Conservation (phyloP, 37 sponge, comb jelly and placozoan species). For the Cliona cf. orientalis region DNA sequence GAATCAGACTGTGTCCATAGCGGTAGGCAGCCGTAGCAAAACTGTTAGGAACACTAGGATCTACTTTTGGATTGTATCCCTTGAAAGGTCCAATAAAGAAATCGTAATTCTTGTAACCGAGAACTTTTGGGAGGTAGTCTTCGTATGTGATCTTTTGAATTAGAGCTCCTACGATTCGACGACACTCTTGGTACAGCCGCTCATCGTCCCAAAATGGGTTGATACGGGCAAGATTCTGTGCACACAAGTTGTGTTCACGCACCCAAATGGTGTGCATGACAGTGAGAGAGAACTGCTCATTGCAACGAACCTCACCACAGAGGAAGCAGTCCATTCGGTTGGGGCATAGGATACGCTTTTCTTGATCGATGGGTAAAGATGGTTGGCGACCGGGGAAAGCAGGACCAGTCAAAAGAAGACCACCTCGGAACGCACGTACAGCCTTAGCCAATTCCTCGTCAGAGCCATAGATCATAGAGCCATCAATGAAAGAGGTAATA, state of each 20-base stretch:
- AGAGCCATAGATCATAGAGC: conserved; percentile 81
- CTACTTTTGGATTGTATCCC: conserved; percentile 66
- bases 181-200: conserved; percentile 79
- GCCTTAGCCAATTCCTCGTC: background rate
- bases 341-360: conserved; percentile 13
- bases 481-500: conserved; percentile 78
- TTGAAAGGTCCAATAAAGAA: conserved; percentile 40
- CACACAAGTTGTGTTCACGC: conserved; percentile 95
- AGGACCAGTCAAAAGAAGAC: conserved; percentile 27
- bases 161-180: conserved; percentile 83
- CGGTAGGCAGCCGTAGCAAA: conserved; percentile 90
- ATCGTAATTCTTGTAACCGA: conserved; percentile 47
- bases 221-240: conserved; percentile 49
- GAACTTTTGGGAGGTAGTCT: conserved; percentile 86
- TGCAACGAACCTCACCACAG: conserved; percentile 89
- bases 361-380: conserved; percentile 38
- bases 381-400: conserved; percentile 1
- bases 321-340: conserved; percentile 61
- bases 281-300: conserved; percentile 87
- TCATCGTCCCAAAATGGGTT: conserved; percentile 92
- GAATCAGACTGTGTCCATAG: conserved; percentile 86
- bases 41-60: conserved; percentile 66
- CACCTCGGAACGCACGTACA: conserved; percentile 41
- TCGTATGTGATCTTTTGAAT: conserved; percentile 86
- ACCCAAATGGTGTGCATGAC: conserved; percentile 96